phyloP scores from a whole-genome alignment of 1,140 invertebrate genomes.

The Cherax quadricarinatus region DNA sequence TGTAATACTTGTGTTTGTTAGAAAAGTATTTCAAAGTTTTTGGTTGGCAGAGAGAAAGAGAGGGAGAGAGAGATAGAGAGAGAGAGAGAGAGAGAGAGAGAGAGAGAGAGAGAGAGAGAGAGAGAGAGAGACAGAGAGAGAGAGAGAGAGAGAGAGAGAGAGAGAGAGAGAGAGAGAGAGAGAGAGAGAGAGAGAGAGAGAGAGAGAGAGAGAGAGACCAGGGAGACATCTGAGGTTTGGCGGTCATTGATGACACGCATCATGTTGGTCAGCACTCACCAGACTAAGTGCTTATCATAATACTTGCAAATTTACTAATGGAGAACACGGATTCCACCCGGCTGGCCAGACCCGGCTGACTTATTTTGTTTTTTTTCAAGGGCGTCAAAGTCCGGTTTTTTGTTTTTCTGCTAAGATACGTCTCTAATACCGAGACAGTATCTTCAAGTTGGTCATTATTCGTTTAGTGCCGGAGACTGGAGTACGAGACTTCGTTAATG shows the following conservation, averaged over 20 bases:
- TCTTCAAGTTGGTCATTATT: slow-evolving; percentile 12
- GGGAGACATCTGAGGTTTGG: background rate
- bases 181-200: background rate
- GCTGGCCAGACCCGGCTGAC: background rate
- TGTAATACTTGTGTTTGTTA: no score
- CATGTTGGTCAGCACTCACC: no score
- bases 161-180: background rate
- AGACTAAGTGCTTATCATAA: background rate
- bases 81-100: no score
- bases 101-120: no score
- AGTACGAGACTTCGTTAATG: background rate
- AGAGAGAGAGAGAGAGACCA: background rate
- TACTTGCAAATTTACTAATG: background rate
- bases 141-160: no score
- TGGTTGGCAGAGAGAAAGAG: no score
- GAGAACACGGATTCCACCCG: background rate
- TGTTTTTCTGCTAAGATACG: slow-evolving; percentile 10
- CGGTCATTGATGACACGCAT: background rate
- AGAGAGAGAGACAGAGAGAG: no score
- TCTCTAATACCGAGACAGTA: background rate
- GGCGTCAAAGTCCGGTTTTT: background rate
- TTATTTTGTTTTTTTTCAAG: background rate
- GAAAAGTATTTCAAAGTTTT: no score
- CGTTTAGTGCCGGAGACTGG: background rate
- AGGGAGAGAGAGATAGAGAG: no score